Evolutionary conservation across 2,113 vertebrate genomes (phyloP).

Genomic region (Oreochromis tanganicae): DNA sequence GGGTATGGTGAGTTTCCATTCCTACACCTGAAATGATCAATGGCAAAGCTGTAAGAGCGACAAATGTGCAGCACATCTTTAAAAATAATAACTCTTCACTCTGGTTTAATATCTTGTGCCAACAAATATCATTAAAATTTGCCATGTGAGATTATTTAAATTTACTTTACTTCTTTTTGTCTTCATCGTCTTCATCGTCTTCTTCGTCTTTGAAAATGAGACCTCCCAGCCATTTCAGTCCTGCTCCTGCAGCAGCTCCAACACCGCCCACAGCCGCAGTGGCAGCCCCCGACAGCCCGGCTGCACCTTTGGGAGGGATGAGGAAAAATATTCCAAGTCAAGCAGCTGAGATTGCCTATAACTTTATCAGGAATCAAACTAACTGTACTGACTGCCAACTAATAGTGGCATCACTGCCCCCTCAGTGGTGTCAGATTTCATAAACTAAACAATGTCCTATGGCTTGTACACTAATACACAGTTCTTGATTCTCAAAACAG

Average conservation of each 20-base stretch:
- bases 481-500: not conserved
- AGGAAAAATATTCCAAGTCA: not conserved
- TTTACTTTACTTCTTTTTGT: not conserved
- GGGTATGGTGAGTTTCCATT: not conserved
- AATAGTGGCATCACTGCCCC: not conserved
- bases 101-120: not conserved
- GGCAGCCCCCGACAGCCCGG: not conserved
- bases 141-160: rapidly evolving
- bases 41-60: not conserved
- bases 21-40: not conserved
- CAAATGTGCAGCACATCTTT: not conserved
- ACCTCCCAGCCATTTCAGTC: not conserved
- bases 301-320: not conserved
- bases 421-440: not conserved
- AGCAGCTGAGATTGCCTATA: not conserved
- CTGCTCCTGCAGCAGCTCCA: slow-evolving; percentile 1
- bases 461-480: not conserved
- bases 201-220: not conserved
- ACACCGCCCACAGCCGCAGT: not conserved
- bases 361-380: not conserved
- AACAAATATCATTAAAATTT: not conserved
- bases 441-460: not conserved
- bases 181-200: not conserved
- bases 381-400: not conserved
- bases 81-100: not conserved